Evolutionary conservation across 2,797 vertebrate genomes (phyloP).

Genomic region (Manis pentadactyla): DNA sequence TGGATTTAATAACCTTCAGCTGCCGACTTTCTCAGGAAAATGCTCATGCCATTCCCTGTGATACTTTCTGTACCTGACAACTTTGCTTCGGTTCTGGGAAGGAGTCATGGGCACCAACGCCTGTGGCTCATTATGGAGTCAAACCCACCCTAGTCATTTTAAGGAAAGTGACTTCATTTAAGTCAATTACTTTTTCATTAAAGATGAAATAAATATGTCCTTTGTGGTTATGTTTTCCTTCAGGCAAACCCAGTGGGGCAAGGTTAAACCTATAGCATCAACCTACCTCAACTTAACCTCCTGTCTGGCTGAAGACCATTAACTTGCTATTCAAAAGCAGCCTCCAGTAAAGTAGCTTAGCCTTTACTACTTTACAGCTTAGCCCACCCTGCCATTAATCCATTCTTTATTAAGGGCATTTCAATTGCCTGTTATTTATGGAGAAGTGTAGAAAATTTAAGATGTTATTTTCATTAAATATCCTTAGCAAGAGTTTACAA

Average conservation of each 20-base stretch:
- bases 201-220: not conserved
- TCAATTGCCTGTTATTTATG: not conserved
- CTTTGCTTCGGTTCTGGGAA: not conserved
- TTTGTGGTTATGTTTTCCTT: not conserved
- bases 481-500: conserved; percentile 33
- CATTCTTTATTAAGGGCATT: not conserved
- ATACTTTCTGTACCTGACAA: not conserved
- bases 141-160: not conserved
- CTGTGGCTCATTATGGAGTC: not conserved
- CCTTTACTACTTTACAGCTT: too few relatives aligned
- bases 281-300: not conserved
- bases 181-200: not conserved
- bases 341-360: not conserved
- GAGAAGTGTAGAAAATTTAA: not conserved
- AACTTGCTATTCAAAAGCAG: not conserved
- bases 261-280: not conserved
- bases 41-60: accelerated
- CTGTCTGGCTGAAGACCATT: not conserved
- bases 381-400: not conserved
- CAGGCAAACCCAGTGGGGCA: not conserved
- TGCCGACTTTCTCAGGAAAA: not conserved
- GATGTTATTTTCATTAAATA: not conserved
- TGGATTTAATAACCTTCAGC: not conserved
- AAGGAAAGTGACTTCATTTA: not conserved
- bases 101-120: not conserved